Percentiles rank a stretch among this genome's conserved stretches.
phyloP scores from a whole-genome alignment of 2,888 invertebrate genomes.

The Branchellion lobata region DNA sequence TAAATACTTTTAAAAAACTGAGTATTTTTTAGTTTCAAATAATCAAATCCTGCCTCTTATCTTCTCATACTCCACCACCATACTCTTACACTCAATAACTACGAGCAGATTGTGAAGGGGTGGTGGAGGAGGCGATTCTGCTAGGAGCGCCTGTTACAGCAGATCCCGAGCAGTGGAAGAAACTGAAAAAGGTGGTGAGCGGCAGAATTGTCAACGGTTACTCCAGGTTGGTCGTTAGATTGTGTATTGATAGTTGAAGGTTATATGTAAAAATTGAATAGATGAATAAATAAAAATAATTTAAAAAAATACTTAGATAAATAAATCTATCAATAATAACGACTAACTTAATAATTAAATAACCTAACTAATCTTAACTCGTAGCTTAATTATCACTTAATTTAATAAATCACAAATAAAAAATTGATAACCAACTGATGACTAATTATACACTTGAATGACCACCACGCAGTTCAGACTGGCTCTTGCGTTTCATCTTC shows the following conservation, averaged over 20 bases:
- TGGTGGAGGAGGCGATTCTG: slow-evolving; percentile 70
- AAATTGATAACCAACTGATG: too few species aligned
- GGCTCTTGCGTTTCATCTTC: slow-evolving; percentile 71
- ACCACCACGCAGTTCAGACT: slow-evolving; percentile 68
- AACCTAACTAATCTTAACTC: neutral
- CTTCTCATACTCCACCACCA: too few species aligned
- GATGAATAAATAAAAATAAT: too few species aligned
- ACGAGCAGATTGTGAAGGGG: slow-evolving; percentile 65
- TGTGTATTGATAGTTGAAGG: too few species aligned
- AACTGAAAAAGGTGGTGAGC: slow-evolving; percentile 67
- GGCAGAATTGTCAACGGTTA: slow-evolving; percentile 72
- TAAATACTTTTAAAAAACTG: too few species aligned
- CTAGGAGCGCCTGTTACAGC: slow-evolving; percentile 70
- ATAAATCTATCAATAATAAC: too few species aligned
- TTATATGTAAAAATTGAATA: too few species aligned
- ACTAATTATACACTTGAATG: too few species aligned
- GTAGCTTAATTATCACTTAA: neutral
- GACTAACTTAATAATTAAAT: neutral
- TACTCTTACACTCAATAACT: too few species aligned
- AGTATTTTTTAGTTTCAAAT: neutral
- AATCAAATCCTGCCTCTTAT: neutral
- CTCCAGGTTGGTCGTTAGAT: slow-evolving; percentile 63
- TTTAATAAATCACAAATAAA: too few species aligned
- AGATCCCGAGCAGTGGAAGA: slow-evolving; percentile 66
- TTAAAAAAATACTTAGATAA: too few species aligned